Percentiles rank a stretch among this genome's conserved stretches.
phyloP scores from a whole-genome alignment of 2,113 vertebrate genomes.

The Oryzias javanicus region DNA sequence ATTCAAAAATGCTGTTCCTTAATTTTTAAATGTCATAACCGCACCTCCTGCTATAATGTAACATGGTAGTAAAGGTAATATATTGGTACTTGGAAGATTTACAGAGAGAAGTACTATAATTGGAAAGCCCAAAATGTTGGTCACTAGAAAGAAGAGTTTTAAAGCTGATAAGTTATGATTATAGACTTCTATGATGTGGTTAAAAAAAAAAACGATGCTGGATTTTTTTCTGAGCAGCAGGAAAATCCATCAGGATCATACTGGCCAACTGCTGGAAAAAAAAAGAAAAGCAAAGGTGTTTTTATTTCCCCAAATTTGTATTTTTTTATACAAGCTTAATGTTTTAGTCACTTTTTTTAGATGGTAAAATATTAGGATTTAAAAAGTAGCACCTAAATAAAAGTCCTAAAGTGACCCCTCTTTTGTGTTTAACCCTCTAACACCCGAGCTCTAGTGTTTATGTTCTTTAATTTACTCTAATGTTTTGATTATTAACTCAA shows the following conservation, averaged over 20 bases:
- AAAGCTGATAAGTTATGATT: slow-evolving; percentile 32
- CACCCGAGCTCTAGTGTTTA: too few species aligned
- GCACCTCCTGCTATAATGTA: slow-evolving; percentile 6
- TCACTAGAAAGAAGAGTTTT: slow-evolving; percentile 12
- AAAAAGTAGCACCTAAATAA: neutral
- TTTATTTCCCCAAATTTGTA: neutral
- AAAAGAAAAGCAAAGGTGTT: neutral
- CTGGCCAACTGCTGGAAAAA: neutral
- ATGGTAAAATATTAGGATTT: neutral
- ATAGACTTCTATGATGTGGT: slow-evolving; percentile 26
- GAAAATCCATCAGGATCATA: neutral
- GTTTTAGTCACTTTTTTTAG: neutral
- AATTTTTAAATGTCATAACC: slow-evolving; percentile 5
- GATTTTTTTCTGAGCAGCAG: neutral
- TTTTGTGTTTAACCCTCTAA: neutral
- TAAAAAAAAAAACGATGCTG: too few species aligned
- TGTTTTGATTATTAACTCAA: too few species aligned
- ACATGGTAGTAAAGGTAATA: slow-evolving; percentile 14
- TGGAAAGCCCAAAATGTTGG: slow-evolving; percentile 20
- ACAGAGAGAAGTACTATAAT: slow-evolving; percentile 6
- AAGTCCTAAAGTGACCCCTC: neutral
- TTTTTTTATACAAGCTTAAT: neutral
- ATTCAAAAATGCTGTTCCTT: slow-evolving; percentile 1
- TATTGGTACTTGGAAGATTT: slow-evolving; percentile 13
- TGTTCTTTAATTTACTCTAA: too few species aligned